phyloP scores from a whole-genome alignment of 2,888 invertebrate genomes.

The Drosophila kambysellisi region DNA sequence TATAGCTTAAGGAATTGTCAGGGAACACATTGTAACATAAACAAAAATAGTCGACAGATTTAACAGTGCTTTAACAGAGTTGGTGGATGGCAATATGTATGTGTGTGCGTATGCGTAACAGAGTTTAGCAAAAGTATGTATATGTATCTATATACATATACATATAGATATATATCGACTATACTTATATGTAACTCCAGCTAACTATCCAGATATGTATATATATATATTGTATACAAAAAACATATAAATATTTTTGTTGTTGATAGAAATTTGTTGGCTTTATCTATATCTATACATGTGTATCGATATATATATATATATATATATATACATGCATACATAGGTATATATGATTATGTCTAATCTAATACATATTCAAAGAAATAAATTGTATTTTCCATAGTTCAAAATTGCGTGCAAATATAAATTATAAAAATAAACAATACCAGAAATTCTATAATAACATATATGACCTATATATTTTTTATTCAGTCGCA shows the following conservation, averaged over 20 bases:
- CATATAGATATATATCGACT: slow-evolving; percentile 6
- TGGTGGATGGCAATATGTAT: slow-evolving; percentile 53
- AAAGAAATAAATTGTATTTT: slow-evolving; percentile 61
- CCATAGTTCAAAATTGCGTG: slow-evolving; percentile 63
- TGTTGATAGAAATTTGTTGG: slow-evolving; percentile 57
- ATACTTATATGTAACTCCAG: slow-evolving; percentile 11
- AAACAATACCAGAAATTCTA: slow-evolving; percentile 35
- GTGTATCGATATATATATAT: slow-evolving; percentile 29
- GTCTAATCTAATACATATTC: slow-evolving; percentile 29
- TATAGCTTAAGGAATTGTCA: slow-evolving; percentile 73
- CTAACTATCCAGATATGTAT: slow-evolving; percentile 18
- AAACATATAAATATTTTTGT: slow-evolving; percentile 47
- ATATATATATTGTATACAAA: slow-evolving; percentile 29
- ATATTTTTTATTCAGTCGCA: neutral
- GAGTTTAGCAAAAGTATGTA: slow-evolving; percentile 26
- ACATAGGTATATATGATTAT: slow-evolving; percentile 31
- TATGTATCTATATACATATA: slow-evolving; percentile 16
- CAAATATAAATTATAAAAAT: slow-evolving; percentile 12
- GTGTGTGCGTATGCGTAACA: slow-evolving; percentile 14
- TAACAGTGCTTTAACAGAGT: slow-evolving; percentile 38
- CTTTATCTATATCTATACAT: slow-evolving; percentile 48
- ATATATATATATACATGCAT: slow-evolving; percentile 30
- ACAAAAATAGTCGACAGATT: slow-evolving; percentile 19
- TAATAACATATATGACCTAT: neutral
- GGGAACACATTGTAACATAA: slow-evolving; percentile 56